phyloP scores from a whole-genome alignment of 2,888 invertebrate species.

The Coecobrya sp. region DNA sequence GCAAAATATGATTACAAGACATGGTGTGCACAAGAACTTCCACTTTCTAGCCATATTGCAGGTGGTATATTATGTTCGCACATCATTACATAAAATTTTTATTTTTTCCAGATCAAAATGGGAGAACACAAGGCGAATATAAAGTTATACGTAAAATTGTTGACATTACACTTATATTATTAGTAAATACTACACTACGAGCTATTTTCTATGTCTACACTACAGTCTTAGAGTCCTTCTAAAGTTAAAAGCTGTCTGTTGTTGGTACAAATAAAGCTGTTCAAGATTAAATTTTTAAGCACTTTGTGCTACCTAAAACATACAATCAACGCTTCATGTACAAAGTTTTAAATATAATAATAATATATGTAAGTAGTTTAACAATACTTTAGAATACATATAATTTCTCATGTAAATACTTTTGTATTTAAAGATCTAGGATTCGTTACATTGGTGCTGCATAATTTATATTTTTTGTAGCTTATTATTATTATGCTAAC shows the following conservation, averaged over 20 bases:
- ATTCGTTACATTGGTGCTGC: no score
- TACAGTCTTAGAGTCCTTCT: no score
- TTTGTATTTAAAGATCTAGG: neutral
- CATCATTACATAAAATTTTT: neutral
- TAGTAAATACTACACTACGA: no score
- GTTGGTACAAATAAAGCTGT: no score
- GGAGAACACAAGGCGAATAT: neutral
- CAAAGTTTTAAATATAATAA: neutral
- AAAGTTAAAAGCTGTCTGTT: no score
- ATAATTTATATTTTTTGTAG: neutral
- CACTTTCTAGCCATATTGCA: neutral
- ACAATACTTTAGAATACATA: conserved; percentile 20
- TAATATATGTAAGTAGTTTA: neutral
- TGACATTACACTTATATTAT: no score
- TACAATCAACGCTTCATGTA: neutral
- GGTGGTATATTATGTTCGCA: neutral
- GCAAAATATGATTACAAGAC: neutral
- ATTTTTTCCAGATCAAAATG: conserved; percentile 15
- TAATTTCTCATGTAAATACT: neutral
- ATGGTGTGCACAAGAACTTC: neutral
- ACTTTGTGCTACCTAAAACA: no score
- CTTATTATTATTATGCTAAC: neutral
- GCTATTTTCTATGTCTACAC: no score
- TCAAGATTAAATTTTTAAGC: no score
- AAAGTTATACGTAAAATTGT: neutral